Evolutionary conservation across 2,888 invertebrate genomes (phyloP).

Genomic region (Panorpa germanica): DNA sequence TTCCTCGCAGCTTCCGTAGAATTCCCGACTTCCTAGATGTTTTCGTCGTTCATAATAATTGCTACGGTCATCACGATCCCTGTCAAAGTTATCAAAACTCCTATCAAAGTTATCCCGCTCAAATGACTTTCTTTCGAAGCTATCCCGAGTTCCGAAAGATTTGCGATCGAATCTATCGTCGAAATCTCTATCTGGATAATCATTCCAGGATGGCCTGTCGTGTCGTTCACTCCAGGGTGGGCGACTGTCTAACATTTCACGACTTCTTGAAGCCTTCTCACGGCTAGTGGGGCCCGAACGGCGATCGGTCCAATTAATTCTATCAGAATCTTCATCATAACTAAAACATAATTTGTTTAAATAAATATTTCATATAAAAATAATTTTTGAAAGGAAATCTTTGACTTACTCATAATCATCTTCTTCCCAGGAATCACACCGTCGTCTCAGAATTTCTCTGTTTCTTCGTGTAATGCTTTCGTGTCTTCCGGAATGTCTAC

Average conservation of each 20-base stretch:
- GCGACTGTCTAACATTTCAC: not conserved
- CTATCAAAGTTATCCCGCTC: no score
- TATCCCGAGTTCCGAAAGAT: no score
- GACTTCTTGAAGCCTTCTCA: constrained; percentile 9
- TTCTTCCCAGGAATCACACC: constrained; percentile 41
- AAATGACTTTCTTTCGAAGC: no score
- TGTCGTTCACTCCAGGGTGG: constrained; percentile 9
- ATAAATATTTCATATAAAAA: not conserved
- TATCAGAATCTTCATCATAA: constrained; percentile 1
- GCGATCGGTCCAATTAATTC: constrained; percentile 21
- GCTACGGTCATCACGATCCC: no score
- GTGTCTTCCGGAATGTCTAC: constrained; percentile 24
- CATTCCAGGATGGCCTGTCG: constrained; percentile 11
- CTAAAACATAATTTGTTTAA: not conserved
- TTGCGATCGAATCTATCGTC: not conserved
- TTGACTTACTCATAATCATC: constrained; percentile 48
- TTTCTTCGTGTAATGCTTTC: constrained; percentile 22
- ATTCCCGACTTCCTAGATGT: no score
- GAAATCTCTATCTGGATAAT: constrained; percentile 11
- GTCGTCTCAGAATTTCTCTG: constrained; percentile 30
- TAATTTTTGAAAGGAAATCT: not conserved
- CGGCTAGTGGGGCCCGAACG: constrained; percentile 13
- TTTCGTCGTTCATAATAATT: no score
- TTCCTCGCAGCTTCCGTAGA: no score
- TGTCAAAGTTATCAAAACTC: no score